These are phyloP conservation scores for Cyprinella venusta DNA, from an alignment of 2,797 vertebrate species.

Conservation along the genomic window DNA sequence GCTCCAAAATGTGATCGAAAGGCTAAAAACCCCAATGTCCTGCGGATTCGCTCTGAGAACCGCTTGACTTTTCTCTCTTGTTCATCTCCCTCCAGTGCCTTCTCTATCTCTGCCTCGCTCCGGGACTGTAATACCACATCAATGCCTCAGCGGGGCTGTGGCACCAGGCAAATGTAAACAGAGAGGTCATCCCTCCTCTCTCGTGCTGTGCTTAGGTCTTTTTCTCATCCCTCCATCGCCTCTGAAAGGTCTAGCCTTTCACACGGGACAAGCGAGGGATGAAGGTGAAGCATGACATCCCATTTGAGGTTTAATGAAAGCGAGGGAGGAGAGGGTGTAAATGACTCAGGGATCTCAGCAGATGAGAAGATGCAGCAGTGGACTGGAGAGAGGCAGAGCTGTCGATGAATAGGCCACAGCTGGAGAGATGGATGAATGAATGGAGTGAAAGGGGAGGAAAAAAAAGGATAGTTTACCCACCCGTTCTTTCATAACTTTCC, in stretches of 20 bases:
- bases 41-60: constrained; percentile 68
- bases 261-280: constrained; percentile 69
- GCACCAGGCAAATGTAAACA: constrained; percentile 84
- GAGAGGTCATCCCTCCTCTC: constrained; percentile 70
- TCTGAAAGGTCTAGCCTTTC: constrained; percentile 56
- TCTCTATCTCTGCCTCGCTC: constrained; percentile 55
- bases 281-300: constrained; percentile 79
- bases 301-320: constrained; percentile 60
- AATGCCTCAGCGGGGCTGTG: constrained; percentile 86
- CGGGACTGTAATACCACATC: constrained; percentile 77
- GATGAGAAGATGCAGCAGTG: constrained; percentile 23
- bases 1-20: constrained; percentile 62
- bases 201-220: constrained; percentile 65
- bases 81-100: constrained; percentile 52
- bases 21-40: constrained; percentile 66
- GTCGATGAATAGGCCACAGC: constrained; percentile 30
- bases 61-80: constrained; percentile 57
- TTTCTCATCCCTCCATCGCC: constrained; percentile 44
- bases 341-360: constrained; percentile 29
- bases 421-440: constrained; percentile 23
- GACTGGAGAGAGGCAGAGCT: constrained; percentile 26
- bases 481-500: not conserved
- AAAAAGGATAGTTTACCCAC: not conserved
- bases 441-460: not conserved
- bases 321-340: constrained; percentile 26